phyloP scores from a whole-genome alignment of 1,140 invertebrate genomes.

The Rhagoletis zephyria region DNA sequence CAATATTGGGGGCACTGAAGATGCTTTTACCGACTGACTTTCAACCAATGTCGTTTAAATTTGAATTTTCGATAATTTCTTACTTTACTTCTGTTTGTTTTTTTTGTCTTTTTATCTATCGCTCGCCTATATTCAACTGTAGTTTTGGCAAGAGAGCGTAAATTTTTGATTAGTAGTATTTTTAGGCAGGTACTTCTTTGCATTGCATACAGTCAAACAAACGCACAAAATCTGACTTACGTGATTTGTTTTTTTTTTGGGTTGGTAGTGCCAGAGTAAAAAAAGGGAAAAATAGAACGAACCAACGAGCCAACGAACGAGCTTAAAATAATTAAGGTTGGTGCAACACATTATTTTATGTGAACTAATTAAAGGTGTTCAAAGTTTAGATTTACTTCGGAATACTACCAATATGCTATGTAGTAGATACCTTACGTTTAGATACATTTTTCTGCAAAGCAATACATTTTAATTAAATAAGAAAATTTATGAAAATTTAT shows the following conservation, averaged over 20 bases:
- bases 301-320: constrained; percentile 2
- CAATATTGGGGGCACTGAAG: constrained; percentile 72
- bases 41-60: constrained; percentile 61
- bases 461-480: neutral
- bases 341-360: constrained; percentile 25
- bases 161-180: constrained; percentile 44
- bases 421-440: neutral
- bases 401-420: neutral
- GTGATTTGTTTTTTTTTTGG: constrained; percentile 21
- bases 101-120: constrained; percentile 62
- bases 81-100: constrained; percentile 61
- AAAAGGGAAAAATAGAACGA: neutral
- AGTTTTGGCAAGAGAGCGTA: neutral
- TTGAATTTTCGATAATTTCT: constrained; percentile 61
- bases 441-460: neutral
- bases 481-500: neutral
- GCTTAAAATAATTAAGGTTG: constrained; percentile 22
- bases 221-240: constrained; percentile 34
- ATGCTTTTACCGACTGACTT: constrained; percentile 71
- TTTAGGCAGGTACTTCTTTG: neutral
- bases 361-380: constrained; percentile 37
- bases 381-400: constrained; percentile 8
- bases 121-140: too few relatives aligned
- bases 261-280: constrained; percentile 10
- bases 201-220: neutral